phyloP scores from a whole-genome alignment of 2,113 vertebrate species.

The Oncorhynchus gorbuscha region DNA sequence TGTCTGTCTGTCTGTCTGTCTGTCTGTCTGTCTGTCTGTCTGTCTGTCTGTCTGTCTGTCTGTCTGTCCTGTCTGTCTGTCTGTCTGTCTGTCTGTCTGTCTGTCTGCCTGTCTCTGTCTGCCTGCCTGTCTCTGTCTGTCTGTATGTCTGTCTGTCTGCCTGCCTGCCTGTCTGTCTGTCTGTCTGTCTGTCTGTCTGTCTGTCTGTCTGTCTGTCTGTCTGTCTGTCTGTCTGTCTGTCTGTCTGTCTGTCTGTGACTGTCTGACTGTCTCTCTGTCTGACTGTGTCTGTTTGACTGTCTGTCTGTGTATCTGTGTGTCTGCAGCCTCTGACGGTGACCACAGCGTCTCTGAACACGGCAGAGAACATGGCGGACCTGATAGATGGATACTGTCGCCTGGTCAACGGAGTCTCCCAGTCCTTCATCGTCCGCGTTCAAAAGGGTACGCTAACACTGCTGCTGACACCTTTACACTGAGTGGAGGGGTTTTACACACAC shows the following conservation, averaged over 20 bases:
- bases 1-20: not conserved
- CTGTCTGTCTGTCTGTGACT: slow-evolving; percentile 6
- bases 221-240: not conserved
- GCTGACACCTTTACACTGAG: too few relatives aligned
- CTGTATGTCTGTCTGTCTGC: not conserved
- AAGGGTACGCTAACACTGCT: slow-evolving; percentile 80
- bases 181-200: not conserved
- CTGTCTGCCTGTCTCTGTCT: slow-evolving; percentile 11
- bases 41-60: not conserved
- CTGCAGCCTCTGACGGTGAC: slow-evolving; percentile 95
- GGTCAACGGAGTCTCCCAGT: slow-evolving; percentile 84
- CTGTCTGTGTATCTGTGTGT: slow-evolving; percentile 10
- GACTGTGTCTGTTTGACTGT: slow-evolving; percentile 4
- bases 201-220: not conserved
- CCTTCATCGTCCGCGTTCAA: slow-evolving; percentile 92
- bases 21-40: not conserved
- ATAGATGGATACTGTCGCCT: slow-evolving; percentile 97
- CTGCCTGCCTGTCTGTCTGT: too few relatives aligned
- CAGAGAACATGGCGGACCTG: slow-evolving; percentile 98
- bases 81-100: not conserved
- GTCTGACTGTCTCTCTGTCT: too few relatives aligned
- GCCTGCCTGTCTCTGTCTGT: not conserved
- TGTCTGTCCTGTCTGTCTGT: not conserved
- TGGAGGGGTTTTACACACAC: too few relatives aligned
- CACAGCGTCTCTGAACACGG: slow-evolving; percentile 89